Conservation (phyloP, 2,113 vertebrate genomes). For the Laticauda laticaudata region DNA sequence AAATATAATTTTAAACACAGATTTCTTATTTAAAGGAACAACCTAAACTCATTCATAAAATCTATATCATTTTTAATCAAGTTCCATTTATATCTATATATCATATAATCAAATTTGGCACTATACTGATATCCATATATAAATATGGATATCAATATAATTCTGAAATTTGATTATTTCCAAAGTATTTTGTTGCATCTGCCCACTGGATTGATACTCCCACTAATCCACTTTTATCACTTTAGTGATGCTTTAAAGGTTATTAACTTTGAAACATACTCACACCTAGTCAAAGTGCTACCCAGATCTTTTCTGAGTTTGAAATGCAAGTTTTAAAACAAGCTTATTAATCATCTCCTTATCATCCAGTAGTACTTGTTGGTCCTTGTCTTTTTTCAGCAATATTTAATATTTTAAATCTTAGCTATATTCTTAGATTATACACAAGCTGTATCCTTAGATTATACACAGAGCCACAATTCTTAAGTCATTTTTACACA, state of each 20-base stretch:
- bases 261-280: neutral
- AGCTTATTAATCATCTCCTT: neutral
- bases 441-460: neutral
- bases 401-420: neutral
- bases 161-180: neutral
- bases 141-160: neutral
- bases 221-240: neutral
- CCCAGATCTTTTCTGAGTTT: neutral
- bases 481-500: neutral
- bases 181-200: slow-evolving; percentile 1
- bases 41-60: neutral
- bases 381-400: neutral
- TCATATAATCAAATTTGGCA: too few species aligned
- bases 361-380: neutral
- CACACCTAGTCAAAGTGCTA: neutral
- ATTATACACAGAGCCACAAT: neutral
- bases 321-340: neutral
- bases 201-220: neutral
- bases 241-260: neutral
- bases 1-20: neutral
- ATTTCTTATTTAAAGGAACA: neutral
- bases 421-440: neutral
- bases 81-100: neutral
- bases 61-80: neutral
- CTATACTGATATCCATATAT: neutral